A percentile compares a stretch with the other conserved stretches of the same genome.
phyloP scores from a whole-genome alignment of 2,888 invertebrate species.

The Microplitis manilae region DNA sequence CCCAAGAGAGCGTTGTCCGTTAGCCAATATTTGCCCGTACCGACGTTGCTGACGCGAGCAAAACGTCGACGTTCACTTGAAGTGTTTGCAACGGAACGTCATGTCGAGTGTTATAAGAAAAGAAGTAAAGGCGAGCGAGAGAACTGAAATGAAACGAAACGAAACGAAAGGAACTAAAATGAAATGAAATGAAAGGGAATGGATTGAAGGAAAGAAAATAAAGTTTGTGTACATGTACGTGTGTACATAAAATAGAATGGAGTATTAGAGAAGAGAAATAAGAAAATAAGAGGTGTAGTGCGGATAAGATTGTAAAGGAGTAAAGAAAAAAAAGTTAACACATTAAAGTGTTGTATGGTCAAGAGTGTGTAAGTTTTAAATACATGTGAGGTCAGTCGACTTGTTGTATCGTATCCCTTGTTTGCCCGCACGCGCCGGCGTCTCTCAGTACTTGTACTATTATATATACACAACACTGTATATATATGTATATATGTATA shows the following conservation, averaged over 20 bases:
- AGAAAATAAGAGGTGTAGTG: constrained; percentile 12
- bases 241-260: not conserved
- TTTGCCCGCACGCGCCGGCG: constrained; percentile 29
- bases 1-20: not conserved
- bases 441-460: not conserved
- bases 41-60: constrained; percentile 19
- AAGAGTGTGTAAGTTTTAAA: not conserved
- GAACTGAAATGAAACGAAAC: not conserved
- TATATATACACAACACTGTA: not conserved
- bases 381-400: constrained; percentile 25
- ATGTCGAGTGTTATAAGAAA: constrained; percentile 8
- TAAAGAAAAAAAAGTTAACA: not conserved
- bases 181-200: constrained; percentile 3
- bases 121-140: not conserved
- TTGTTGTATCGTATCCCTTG: constrained; percentile 9
- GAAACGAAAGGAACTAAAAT: not conserved
- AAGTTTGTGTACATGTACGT: not conserved
- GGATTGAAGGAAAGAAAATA: not conserved
- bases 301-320: not conserved
- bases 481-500: constrained; percentile 4
- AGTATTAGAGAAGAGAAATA: not conserved
- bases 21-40: constrained; percentile 31
- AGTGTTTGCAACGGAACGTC: constrained; percentile 7
- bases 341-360: not conserved
- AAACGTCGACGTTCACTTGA: constrained; percentile 19